Evolutionary conservation across 2,113 vertebrate genomes (phyloP), one percentile per base, ranked within the genome.

Genomic region (Lampris incognitus): DNA sequence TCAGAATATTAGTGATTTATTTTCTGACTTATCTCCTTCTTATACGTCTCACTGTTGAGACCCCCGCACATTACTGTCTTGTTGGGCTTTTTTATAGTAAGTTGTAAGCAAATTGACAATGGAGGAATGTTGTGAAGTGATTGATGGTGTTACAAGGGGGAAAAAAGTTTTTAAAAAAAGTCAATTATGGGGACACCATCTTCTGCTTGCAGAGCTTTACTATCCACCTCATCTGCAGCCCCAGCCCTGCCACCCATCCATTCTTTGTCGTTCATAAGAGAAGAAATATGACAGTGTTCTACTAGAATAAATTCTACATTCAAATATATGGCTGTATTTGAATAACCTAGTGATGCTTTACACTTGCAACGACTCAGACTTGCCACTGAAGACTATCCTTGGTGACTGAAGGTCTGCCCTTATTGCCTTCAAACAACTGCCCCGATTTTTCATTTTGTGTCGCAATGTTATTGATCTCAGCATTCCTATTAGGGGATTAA

Each of bases 401-500:
- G 60, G 79, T 83, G 76, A 83, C 59, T 76, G 64, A 74, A 70
- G 41, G 13, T n/a, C 58, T 48, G 52, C 40, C 68, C 46, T 58
- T 24, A 24, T 24, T 36, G 56, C 56, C 55, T 79, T 54, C 59
- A 69, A 44, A 56, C 74, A 0, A 0, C 62, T 52, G 62, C 58
- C 58, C 40, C 72, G 55, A 58, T 76, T 71, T 89, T 58, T 82
- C 63, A 83, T 68, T 79, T 79, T 74, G 55, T 62, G 6, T 85
- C 58, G 46, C 63, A 82, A 39, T 46, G 65, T 37, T 84, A 90
- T 82, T 85, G 86, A 91, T 90, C 69, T 10, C 56, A 63, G 64
- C 52, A 58, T 86, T 24, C 63, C 70, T 69, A 56, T 69, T 84
- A 79, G 41, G 48, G 72, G 70, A 41, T 69, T 89, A 73, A 75